Evolutionary conservation across 2,888 invertebrate genomes (phyloP).

Genomic region (Byasa hedistus): DNA sequence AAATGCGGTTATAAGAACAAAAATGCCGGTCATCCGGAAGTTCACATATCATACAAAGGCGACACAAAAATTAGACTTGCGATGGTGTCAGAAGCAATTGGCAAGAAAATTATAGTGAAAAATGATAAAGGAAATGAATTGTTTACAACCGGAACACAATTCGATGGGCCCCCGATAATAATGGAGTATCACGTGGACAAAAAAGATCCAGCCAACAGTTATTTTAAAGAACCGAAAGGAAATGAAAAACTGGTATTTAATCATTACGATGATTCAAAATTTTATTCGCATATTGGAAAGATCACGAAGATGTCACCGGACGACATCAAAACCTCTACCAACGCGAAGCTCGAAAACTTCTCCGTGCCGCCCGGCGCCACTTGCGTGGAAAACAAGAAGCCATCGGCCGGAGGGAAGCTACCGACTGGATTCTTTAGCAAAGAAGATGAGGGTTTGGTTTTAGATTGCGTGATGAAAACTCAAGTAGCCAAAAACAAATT

Average conservation of each 20-base stretch:
- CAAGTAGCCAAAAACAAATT: neutral
- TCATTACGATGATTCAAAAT: neutral
- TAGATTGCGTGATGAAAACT: slow-evolving; percentile 5
- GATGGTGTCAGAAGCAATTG: slow-evolving; percentile 13
- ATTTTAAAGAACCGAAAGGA: slow-evolving; percentile 7
- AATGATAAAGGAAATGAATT: slow-evolving; percentile 2
- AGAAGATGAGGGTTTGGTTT: slow-evolving; percentile 17
- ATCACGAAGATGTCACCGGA: slow-evolving; percentile 1
- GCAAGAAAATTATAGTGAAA: slow-evolving; percentile 17
- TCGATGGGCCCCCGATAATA: slow-evolving; percentile 6
- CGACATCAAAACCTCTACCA: slow-evolving; percentile 3
- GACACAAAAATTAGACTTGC: slow-evolving; percentile 8
- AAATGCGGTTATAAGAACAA: slow-evolving; percentile 5
- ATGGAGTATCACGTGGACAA: slow-evolving; percentile 11
- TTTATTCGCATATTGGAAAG: slow-evolving; percentile 8
- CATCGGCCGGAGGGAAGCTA: neutral
- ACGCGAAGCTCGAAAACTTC: neutral
- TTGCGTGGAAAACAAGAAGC: slow-evolving; percentile 14
- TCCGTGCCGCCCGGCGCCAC: slow-evolving; percentile 2
- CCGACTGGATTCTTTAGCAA: slow-evolving; percentile 22
- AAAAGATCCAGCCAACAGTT: slow-evolving; percentile 10
- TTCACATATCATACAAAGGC: slow-evolving; percentile 20
- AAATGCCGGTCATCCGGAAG: slow-evolving; percentile 16
- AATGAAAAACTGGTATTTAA: slow-evolving; percentile 9
- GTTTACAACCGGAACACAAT: slow-evolving; percentile 8